Conservation (phyloP, 2,797 vertebrate species). For the Agapornis canus region DNA sequence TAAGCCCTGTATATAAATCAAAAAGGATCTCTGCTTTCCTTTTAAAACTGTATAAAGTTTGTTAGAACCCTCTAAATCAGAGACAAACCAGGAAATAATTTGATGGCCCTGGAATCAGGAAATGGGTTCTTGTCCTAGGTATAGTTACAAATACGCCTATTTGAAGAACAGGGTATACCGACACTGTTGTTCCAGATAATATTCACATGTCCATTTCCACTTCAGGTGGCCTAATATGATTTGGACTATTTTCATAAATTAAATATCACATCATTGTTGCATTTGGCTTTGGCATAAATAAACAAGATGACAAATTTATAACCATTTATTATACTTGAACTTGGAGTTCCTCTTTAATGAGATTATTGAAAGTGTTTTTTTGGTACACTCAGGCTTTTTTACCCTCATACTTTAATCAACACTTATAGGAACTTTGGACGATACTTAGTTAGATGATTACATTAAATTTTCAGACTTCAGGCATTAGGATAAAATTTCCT, state of each 20-base stretch:
- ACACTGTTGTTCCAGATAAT: neutral
- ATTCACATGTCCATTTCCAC: neutral
- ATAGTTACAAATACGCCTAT: neutral
- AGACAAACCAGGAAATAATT: neutral
- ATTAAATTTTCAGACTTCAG: neutral
- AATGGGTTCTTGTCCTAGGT: neutral
- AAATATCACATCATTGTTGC: neutral
- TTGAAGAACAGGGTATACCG: neutral
- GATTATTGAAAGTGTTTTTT: neutral
- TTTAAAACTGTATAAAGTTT: neutral
- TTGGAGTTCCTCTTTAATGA: neutral
- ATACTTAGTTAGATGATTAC: neutral
- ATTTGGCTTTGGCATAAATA: neutral
- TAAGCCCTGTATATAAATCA: neutral
- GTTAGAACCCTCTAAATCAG: neutral
- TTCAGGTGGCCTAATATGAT: neutral
- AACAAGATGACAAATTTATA: neutral
- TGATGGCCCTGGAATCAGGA: neutral
- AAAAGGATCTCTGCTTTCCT: neutral
- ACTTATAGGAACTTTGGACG: neutral
- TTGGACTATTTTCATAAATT: neutral
- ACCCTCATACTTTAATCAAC: neutral
- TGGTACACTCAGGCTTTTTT: neutral
- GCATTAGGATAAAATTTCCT: neutral
- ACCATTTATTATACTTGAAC: neutral